Evolutionary conservation across 2,888 invertebrate genomes (phyloP).

Genomic region (Ectobius pallidus): DNA sequence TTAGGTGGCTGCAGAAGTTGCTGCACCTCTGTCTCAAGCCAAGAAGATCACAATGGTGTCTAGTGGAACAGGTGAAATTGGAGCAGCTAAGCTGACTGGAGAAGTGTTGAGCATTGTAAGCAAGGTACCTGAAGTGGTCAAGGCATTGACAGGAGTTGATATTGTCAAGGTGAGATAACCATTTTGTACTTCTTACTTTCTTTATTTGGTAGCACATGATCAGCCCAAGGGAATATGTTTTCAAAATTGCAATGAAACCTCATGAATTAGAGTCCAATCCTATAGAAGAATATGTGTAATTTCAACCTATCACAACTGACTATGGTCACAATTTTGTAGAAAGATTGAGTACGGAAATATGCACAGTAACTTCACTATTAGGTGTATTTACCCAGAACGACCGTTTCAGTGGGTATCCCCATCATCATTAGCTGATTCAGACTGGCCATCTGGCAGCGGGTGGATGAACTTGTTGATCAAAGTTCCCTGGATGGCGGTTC

Average conservation of each 20-base stretch:
- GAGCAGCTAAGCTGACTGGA: conserved; percentile 92
- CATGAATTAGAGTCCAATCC: background rate
- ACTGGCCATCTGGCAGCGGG: too few species aligned
- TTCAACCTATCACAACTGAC: background rate
- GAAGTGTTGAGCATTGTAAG: conserved; percentile 94
- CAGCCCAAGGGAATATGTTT: background rate
- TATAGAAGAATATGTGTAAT: too few species aligned
- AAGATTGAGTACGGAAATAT: too few species aligned
- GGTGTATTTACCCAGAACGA: too few species aligned
- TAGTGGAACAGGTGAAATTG: conserved; percentile 87
- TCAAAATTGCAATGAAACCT: background rate
- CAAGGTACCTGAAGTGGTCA: conserved; percentile 89
- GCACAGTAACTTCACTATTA: too few species aligned
- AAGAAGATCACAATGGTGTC: conserved; percentile 98
- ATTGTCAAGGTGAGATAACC: conserved; percentile 74
- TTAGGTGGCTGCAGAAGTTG: conserved; percentile 94
- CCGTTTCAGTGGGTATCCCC: too few species aligned
- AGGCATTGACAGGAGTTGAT: conserved; percentile 92
- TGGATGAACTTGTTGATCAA: too few species aligned
- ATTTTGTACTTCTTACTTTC: background rate
- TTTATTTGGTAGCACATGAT: background rate
- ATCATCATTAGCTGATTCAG: too few species aligned
- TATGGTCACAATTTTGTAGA: background rate
- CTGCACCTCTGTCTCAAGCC: conserved; percentile 91
- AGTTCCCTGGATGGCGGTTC: too few species aligned